Percentiles rank a stretch among this genome's conserved stretches.
Conservation (phyloP, 2,113 vertebrate species). For the Peromyscus maniculatus region DNA sequence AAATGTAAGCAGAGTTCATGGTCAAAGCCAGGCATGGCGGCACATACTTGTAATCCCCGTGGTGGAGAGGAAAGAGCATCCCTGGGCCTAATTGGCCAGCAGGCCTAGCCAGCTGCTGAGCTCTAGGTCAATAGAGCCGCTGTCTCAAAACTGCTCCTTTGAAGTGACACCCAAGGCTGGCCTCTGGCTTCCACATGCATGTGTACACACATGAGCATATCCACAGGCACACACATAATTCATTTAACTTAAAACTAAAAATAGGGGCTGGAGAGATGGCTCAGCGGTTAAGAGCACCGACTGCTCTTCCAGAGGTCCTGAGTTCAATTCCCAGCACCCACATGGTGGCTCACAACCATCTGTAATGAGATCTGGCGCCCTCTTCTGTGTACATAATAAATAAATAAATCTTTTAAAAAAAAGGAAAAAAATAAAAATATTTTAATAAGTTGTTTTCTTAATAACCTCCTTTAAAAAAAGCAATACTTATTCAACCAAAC, state of each 20-base stretch:
- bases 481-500: not conserved
- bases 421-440: not conserved
- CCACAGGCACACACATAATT: not conserved
- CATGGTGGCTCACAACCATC: no score
- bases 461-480: conserved; percentile 25
- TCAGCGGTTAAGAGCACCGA: no score
- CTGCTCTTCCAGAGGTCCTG: no score
- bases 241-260: conserved; percentile 32
- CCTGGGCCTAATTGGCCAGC: not conserved
- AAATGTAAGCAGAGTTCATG: not conserved
- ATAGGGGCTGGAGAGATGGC: no score
- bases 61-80: not conserved
- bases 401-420: no score
- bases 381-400: no score
- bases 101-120: not conserved
- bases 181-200: not conserved
- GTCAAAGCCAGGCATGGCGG: not conserved
- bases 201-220: not conserved
- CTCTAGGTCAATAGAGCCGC: not conserved
- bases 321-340: no score
- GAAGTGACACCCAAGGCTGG: not conserved
- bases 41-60: not conserved
- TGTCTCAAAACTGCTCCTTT: not conserved
- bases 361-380: no score
- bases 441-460: not conserved